phyloP scores from a whole-genome alignment of 2,888 invertebrate genomes.

The Oscheius sp. region DNA sequence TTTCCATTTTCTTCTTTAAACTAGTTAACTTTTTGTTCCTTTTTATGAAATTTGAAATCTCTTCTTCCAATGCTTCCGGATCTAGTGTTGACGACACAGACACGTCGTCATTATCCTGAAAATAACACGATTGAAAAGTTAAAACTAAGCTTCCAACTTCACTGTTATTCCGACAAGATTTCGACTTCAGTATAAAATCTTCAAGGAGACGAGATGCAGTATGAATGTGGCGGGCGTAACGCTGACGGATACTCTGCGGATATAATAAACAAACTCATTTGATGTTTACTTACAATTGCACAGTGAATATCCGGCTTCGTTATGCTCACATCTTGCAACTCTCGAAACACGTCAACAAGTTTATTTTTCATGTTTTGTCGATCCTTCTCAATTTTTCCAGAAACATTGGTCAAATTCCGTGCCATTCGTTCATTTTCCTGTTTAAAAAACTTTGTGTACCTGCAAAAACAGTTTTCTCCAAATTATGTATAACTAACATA shows the following conservation, averaged over 20 bases:
- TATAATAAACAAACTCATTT: not conserved
- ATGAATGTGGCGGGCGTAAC: slow-evolving; percentile 43
- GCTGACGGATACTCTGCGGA: slow-evolving; percentile 17
- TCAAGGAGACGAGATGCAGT: slow-evolving; percentile 38
- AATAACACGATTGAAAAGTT: too few relatives aligned
- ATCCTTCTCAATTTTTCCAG: slow-evolving; percentile 47
- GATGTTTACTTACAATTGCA: slow-evolving; percentile 29
- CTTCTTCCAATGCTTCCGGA: not conserved
- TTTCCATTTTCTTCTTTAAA: slow-evolving; percentile 16
- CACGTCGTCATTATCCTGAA: not conserved
- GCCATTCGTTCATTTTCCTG: slow-evolving; percentile 48
- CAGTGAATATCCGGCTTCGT: slow-evolving; percentile 42
- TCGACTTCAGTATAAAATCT: slow-evolving; percentile 38
- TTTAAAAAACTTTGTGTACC: slow-evolving; percentile 45
- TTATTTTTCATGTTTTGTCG: slow-evolving; percentile 35
- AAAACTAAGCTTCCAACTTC: not conserved
- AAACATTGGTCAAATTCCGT: too few relatives aligned
- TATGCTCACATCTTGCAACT: slow-evolving; percentile 45
- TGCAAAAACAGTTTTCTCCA: slow-evolving; percentile 12
- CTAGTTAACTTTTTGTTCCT: slow-evolving; percentile 12
- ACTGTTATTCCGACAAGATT: not conserved
- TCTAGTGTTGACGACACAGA: not conserved
- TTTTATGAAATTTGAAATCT: slow-evolving; percentile 1
- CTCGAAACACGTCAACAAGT: slow-evolving; percentile 34
- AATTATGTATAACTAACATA: slow-evolving; percentile 39